These are phyloP conservation scores for Garrulus glandarius DNA, from an alignment of 2,797 vertebrate species.

Conservation along the genomic window DNA sequence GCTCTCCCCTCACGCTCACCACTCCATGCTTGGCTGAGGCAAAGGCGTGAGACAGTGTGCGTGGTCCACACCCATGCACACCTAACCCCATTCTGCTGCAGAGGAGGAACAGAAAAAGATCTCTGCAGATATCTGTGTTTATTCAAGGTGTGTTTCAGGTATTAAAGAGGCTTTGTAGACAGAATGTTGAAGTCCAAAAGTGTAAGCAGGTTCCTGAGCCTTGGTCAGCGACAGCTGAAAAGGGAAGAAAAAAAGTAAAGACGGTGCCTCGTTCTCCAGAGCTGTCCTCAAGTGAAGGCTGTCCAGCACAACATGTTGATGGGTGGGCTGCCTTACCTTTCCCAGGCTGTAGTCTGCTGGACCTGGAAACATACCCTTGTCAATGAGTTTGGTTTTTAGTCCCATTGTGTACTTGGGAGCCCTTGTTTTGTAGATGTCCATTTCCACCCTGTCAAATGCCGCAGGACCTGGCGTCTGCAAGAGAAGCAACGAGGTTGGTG, in stretches of 20 bases:
- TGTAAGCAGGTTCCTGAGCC: background rate
- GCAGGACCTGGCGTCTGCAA: background rate
- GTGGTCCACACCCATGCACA: accelerated
- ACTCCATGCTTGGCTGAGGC: background rate
- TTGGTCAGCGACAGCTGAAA: background rate
- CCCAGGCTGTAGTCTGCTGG: background rate
- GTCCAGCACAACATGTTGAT: accelerated
- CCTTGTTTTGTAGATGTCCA: background rate
- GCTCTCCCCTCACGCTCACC: background rate
- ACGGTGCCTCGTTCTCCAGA: background rate
- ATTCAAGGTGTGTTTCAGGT: background rate
- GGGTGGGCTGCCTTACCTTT: background rate
- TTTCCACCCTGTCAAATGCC: accelerated
- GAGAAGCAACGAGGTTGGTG: background rate
- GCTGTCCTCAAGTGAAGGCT: background rate
- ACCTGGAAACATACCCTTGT: background rate
- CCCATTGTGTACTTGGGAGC: background rate
- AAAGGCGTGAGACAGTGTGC: background rate
- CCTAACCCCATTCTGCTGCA: background rate
- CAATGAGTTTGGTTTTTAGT: background rate
- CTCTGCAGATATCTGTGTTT: background rate
- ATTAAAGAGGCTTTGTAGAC: background rate
- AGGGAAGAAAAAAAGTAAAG: background rate
- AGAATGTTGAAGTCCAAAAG: background rate
- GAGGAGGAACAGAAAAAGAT: background rate